Base-by-base conservation (phyloP, 2,888 invertebrate genomes). In the Eupithecia pulchellata region DNA sequence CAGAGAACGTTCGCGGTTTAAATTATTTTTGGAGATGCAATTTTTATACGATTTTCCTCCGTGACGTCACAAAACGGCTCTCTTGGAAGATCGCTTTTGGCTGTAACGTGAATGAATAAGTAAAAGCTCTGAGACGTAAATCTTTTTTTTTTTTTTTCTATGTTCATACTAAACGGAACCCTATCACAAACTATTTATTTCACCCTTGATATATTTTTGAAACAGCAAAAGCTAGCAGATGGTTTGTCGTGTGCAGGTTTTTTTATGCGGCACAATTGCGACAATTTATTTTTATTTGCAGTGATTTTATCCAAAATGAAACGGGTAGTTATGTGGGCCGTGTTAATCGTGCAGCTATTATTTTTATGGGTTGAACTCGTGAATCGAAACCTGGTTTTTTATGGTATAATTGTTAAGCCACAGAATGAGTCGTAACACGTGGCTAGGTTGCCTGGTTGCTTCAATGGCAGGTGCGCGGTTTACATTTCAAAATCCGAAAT, bases 221-320 rank as follows among this genome's bases (percentile, higher is more conserved):
- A 52, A 25, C 52, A 52, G 52, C 25, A 61, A 60, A 68, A 67
- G 47, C 30, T 62, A 61, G 64, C 73, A 73, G 73, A 69, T 73
- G 73, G 69, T 62, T 13, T 55, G 32, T 25, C 58, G 70, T 68
- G 52, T 30, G 27, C 20, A 29, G 11, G n/a, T 34, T 66, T 67
- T 71, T 6, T 65, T 66, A 70, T 25, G 34, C 57, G 13, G 25
- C 39, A 47, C 69, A 64, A 73, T 69, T 71, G 71, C 20, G 39
- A 62, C 57, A 71, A 52, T 63, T 66, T 68, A 66, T 68, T 61
- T 68, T 66, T 20, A 60, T 60, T 60, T 30, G 20, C 32, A 32
- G 32, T 52, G 14, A 29, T 60, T 55, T 57, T 47, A 39, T 42
- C 25, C 32, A 64, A 25, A 42, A 5, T 47, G 17, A 47, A 62